Evolutionary conservation across 2,888 invertebrate genomes (phyloP).

Genomic region (Drosophila paramelanica): DNA sequence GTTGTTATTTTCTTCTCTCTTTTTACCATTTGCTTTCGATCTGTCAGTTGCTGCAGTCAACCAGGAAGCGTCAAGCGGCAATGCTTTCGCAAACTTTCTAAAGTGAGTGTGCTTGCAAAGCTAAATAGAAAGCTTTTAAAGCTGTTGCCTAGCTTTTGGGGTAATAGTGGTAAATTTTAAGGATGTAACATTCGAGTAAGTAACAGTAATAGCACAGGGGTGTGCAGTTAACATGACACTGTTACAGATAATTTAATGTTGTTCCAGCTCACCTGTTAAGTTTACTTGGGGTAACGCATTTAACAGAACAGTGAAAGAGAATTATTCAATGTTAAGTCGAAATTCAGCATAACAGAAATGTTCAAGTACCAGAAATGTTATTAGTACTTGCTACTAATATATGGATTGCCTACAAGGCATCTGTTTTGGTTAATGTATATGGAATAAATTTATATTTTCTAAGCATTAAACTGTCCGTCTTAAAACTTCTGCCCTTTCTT

Average conservation of each 20-base stretch:
- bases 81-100: constrained; percentile 27
- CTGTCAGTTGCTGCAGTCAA: constrained; percentile 53
- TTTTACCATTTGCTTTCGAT: constrained; percentile 21
- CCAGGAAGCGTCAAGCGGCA: constrained; percentile 42
- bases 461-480: not conserved
- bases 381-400: not conserved
- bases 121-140: constrained; percentile 15
- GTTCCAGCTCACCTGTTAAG: not conserved
- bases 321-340: not conserved
- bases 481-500: not conserved
- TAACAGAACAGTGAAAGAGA: constrained; percentile 15
- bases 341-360: not conserved
- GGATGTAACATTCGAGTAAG: constrained; percentile 3
- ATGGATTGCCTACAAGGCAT: not conserved
- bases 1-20: constrained; percentile 7
- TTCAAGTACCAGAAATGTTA: not conserved
- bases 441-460: not conserved
- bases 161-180: constrained; percentile 51
- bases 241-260: not conserved
- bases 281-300: not conserved
- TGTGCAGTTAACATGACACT: constrained; percentile 13
- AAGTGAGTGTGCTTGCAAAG: constrained; percentile 19
- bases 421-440: not conserved
- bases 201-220: constrained; percentile 3
- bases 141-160: constrained; percentile 30